Base-by-base conservation (phyloP, 1,140 invertebrate genomes). In the Choristoneura fumiferana region DNA sequence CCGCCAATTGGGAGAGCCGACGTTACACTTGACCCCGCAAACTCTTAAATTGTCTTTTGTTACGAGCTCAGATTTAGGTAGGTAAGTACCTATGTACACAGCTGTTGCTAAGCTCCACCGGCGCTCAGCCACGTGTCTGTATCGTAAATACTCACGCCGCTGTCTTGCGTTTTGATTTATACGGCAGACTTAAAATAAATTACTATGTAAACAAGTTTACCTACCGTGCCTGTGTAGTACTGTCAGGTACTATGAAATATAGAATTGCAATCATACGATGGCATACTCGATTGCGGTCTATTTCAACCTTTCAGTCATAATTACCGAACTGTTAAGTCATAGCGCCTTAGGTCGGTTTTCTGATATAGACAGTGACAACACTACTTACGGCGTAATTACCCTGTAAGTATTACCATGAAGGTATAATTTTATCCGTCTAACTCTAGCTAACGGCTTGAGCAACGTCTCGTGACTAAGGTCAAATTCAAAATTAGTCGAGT, bases 21-120 rank as follows among this genome's bases (percentile, higher is more conserved):
- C 76, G 73, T 67, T 76, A 79, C 74, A 79, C 78, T 78, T 84
- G 83, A 86, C 81, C 79, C 70, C 76, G 69, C 70, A 74, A 81
- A 77, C 78, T 81, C 65, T 79, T 78, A 61, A 78, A 79, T 82
- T 73, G 69, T 71, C 67, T 66, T 68, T 74, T 67, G 72, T 71
- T 69, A 8, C 53, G 36, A 36, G 9, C 53, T 17, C 18, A 17
- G 36, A 49, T 49, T 49, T 49, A 49, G 43, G 43, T 29, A 45
- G 1, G 9, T 18, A 18, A 6, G 0, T 43, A 79, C 76, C 72
- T 69, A 72, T 78, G 71, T 73, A 68, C 63, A 66, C 59, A 67
- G 62, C 63, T 78, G 65, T 79, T 78, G 70, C 68, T 72, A 78
- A 60, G 65, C 35, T 45, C 55, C 56, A 43, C 35, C 54, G 18